Base-by-base conservation (phyloP, 2,888 invertebrate genomes). In the Malthinus seriepunctatus region DNA sequence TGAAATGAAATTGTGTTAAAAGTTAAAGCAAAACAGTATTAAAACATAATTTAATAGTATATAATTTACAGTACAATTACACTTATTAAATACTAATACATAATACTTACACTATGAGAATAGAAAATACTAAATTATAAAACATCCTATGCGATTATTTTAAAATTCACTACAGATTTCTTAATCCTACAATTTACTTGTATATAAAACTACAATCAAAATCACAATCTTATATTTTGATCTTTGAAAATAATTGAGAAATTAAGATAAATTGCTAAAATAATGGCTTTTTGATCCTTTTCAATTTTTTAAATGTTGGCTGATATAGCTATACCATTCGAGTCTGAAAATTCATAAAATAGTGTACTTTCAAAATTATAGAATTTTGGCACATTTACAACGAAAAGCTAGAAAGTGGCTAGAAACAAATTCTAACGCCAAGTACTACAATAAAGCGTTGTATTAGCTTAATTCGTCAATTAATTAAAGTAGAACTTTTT, bases 191-290 rank as follows among this genome's bases (percentile, higher is more conserved):
- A 23, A 23, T 23, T 23, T 23, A 23, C 23, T 23, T 23, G 23
- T 23, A 23, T 42, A 54, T 39, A 54, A 54, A 54, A 47, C 47
- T 54, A 54, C 54, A 39, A 31, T 54, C 38, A 46, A 47, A 23
- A 54, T 54, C 54, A 54, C 54, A 54, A 45, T 47, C 23, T 54
- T 39, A 47, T 33, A 46, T 31, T 52, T 54, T 54, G 47, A 47
- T 47, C 46, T 39, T 11, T 15, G 46, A 31, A 15, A 52, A 38
- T 10, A 31, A 52, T 32, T 39, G 32, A 51, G n/a, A 12, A 11
- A 15, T 23, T 23, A 23, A 42, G 23, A 42, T 42, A 15, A 42
- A 42, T 15, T 15, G 23, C 39, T 42, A 42, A 42, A 15, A 23
- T 42, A 12, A 42, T 42, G 39, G 15, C 8, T 42, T 39, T 42